Conservation (phyloP, 1,140 invertebrate species). For the Bradysia coprophila region DNA sequence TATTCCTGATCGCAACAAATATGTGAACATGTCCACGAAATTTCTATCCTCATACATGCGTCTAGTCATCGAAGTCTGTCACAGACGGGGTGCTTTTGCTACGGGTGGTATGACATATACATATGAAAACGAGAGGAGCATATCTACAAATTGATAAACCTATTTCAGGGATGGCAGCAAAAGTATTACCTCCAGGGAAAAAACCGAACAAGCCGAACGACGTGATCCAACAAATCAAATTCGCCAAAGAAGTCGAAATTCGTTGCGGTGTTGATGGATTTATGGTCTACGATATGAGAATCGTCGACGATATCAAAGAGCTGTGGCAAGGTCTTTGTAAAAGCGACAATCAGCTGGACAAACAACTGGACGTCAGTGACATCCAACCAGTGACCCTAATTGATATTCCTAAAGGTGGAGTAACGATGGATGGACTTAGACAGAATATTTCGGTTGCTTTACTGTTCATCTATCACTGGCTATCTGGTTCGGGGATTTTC, state of each 20-base stretch:
- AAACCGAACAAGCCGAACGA: constrained; percentile 17
- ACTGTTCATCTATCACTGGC: constrained; percentile 47
- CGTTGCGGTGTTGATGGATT: constrained; percentile 46
- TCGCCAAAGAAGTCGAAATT: constrained; percentile 36
- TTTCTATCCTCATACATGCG: constrained; percentile 44
- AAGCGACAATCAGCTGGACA: constrained; percentile 25
- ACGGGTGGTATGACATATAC: constrained; percentile 62
- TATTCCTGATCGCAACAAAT: constrained; percentile 47
- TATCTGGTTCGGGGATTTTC: constrained; percentile 46
- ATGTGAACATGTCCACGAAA: constrained; percentile 39
- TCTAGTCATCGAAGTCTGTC: constrained; percentile 39
- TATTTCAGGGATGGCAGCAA: no score
- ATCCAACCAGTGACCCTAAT: constrained; percentile 26
- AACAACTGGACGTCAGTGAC: constrained; percentile 16
- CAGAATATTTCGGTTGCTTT: constrained; percentile 44
- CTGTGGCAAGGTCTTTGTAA: constrained; percentile 23
- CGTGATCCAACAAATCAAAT: constrained; percentile 25
- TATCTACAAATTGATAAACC: no score
- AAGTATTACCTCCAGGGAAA: constrained; percentile 27
- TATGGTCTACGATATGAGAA: constrained; percentile 42
- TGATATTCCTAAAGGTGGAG: constrained; percentile 36
- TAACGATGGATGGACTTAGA: constrained; percentile 34
- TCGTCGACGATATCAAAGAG: constrained; percentile 37
- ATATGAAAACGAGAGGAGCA: no score
- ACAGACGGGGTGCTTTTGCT: constrained; percentile 36